Conservation (phyloP, 2,113 vertebrate species). For the Suricata suricatta region DNA sequence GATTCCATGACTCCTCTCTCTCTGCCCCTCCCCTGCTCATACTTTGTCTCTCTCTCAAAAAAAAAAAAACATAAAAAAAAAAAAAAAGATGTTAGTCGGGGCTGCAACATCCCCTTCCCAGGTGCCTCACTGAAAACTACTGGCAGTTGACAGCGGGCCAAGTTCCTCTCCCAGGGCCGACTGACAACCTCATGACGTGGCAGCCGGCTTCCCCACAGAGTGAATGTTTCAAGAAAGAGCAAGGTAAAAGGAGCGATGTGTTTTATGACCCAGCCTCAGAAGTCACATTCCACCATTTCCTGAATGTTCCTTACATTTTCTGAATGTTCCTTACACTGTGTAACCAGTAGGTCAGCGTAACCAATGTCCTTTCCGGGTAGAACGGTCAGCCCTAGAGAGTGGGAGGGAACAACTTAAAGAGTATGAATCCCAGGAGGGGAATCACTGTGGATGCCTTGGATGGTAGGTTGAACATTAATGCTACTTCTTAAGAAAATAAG, state of each 20-base stretch:
- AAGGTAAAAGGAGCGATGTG: not conserved
- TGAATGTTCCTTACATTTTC: not conserved
- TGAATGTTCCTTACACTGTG: too few species aligned
- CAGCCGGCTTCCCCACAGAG: not conserved
- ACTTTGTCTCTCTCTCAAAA: too few species aligned
- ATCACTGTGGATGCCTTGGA: not conserved
- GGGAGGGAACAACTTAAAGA: not conserved
- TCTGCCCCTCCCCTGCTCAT: too few species aligned
- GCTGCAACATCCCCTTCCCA: not conserved
- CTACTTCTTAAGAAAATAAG: not conserved
- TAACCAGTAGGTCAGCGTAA: too few species aligned
- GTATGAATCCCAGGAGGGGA: not conserved
- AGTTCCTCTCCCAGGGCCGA: not conserved
- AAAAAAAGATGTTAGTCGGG: not conserved
- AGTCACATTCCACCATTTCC: not conserved
- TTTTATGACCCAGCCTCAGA: not conserved
- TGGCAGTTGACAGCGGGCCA: not conserved
- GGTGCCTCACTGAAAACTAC: not conserved
- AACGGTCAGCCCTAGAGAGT: not conserved
- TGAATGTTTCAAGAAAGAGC: not conserved
- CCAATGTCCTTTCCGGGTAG: not conserved
- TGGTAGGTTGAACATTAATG: not conserved
- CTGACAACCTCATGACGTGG: not conserved
- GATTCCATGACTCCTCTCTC: too few species aligned
- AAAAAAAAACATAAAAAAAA: too few species aligned